A percentile compares a stretch with the other conserved stretches of the same genome.
These are phyloP conservation scores for Machimus atricapillus DNA, from an alignment of 2,888 invertebrate genomes.

Conservation along the genomic window DNA sequence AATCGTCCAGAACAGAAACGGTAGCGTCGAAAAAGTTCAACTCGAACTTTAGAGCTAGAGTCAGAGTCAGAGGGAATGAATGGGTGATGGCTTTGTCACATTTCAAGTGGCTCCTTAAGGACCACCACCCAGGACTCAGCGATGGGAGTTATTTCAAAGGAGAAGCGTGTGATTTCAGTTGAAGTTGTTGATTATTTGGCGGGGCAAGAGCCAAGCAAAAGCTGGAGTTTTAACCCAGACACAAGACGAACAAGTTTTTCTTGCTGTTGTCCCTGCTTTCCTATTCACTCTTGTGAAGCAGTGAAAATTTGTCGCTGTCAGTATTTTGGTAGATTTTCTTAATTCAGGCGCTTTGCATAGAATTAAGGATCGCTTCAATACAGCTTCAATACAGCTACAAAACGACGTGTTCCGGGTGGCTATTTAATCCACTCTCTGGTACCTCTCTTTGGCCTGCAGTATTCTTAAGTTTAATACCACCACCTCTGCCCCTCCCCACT, in stretches of 20 bases:
- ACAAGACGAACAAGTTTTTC: neutral
- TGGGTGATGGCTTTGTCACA: conserved; percentile 15
- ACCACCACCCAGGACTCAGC: neutral
- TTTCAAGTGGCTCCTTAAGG: neutral
- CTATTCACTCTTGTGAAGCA: neutral
- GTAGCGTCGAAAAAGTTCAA: neutral
- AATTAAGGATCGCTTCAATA: neutral
- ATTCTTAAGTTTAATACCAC: neutral
- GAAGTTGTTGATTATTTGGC: neutral
- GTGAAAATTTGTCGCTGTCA: neutral
- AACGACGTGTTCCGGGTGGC: neutral
- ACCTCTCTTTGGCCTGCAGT: neutral
- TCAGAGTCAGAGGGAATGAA: neutral
- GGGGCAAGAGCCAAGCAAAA: neutral
- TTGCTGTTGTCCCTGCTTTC: neutral
- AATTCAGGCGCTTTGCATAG: conserved; percentile 3
- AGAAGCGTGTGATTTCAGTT: neutral
- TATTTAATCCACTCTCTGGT: neutral
- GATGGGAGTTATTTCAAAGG: neutral
- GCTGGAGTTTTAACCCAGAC: neutral
- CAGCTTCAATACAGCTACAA: neutral
- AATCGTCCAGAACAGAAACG: neutral
- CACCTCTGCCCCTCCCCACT: neutral
- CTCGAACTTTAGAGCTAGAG: neutral
- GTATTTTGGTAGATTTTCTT: neutral